phyloP scores from a whole-genome alignment of 2,113 vertebrate genomes.

The Oxygymnocypris stewartii region DNA sequence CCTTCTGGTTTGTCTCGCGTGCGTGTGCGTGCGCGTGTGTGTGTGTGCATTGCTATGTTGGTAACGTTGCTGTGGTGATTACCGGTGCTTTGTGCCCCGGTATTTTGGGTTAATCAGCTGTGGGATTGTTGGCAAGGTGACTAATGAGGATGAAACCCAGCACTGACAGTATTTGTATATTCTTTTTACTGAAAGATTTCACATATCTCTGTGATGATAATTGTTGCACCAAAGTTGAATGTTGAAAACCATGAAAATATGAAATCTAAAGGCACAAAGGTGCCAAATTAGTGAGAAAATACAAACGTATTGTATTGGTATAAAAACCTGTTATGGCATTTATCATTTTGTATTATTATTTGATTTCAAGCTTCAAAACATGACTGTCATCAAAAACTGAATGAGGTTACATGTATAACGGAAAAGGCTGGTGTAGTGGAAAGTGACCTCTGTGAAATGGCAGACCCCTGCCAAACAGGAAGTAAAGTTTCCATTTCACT shows the following conservation, averaged over 20 bases:
- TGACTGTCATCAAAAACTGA: neutral
- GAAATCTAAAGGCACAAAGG: neutral
- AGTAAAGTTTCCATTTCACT: constrained; percentile 7
- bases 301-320: neutral
- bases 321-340: neutral
- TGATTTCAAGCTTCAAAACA: neutral
- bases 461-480: neutral
- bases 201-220: neutral
- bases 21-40: neutral
- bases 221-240: too few relatives aligned
- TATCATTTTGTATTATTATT: neutral
- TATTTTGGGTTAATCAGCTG: constrained; percentile 43
- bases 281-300: neutral
- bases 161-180: constrained; percentile 18
- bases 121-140: constrained; percentile 25
- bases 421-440: neutral
- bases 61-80: constrained; percentile 34
- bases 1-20: neutral
- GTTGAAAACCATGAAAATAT: neutral
- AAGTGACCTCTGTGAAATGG: neutral
- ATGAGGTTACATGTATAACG: neutral
- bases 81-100: neutral
- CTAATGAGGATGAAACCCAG: constrained; percentile 14
- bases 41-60: constrained; percentile 19
- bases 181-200: neutral